Evolutionary conservation across 2,888 invertebrate species (phyloP), one percentile per base, ranked within the genome.

Genomic region (Noctua janthina): DNA sequence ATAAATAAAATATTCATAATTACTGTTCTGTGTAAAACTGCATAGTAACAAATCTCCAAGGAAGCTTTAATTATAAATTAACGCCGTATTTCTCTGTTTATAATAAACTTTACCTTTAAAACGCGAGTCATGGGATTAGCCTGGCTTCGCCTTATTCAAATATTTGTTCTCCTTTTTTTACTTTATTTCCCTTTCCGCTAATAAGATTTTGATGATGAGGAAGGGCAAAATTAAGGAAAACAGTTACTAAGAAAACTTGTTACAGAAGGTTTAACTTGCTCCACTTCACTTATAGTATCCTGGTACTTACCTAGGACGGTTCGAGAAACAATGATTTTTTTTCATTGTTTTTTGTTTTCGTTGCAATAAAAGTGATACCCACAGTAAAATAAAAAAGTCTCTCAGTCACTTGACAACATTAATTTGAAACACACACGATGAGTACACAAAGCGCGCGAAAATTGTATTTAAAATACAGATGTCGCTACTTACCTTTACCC

Each of bases 1-100:
- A 66, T 66, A n/a, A 66, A 66, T 66, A n/a, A 51, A 73, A n/a
- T 17, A 46, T 51, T 51, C 1, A 29, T 17, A 23, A 23, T 46
- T 8, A 10, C 8, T 8, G 17, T 46, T 66, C 46, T 46, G 29
- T 56, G 4, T 54, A 46, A 82, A 82, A 80, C 56, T 80, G 82
- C 75, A 74, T 74, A 43, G 23, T 29, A 74, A 80, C 67, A 59
- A 75, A 51, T 43, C 66, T 51, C 66, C 29, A 20, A 15, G 66
- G 66, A 82, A 67, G 49, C 35, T 68, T 80, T 59, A 67, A 80
- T 80, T 68, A 76, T 82, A 82, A 82, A 80, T 51, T 43, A 74
- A 56, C n/a, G 46, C 49, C n/a, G 39, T 83, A 64, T 80, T 83
- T 79, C 68, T 56, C 62, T 74, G 71, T 75, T 75, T 84, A 72